A percentile compares a stretch with the other conserved stretches of the same genome.
Conservation (phyloP, 2,888 invertebrate species). For the Drosophila hamatofila region DNA sequence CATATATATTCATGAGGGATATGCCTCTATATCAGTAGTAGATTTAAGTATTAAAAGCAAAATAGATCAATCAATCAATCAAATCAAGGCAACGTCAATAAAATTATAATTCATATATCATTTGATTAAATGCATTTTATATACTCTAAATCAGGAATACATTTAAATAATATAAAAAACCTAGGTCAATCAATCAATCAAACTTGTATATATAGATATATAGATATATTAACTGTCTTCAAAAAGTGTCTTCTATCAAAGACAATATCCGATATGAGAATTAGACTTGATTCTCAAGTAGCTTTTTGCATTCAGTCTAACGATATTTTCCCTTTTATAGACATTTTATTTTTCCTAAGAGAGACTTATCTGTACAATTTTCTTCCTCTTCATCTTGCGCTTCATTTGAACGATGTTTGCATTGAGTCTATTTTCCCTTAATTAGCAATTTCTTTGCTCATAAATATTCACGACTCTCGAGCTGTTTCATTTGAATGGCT, state of each 20-base stretch:
- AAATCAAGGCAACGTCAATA: neutral
- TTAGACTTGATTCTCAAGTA: neutral
- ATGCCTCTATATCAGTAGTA: neutral
- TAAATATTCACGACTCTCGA: neutral
- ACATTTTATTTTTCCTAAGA: neutral
- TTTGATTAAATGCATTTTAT: neutral
- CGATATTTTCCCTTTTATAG: neutral
- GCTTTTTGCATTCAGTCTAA: neutral
- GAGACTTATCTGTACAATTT: neutral
- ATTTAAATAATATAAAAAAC: neutral
- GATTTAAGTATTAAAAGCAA: neutral
- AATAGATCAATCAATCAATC: neutral
- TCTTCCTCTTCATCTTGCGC: neutral
- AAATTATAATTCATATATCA: neutral
- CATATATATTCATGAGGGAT: too few species aligned
- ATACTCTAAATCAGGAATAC: neutral
- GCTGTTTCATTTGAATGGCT: constrained; percentile 1
- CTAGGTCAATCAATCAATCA: neutral
- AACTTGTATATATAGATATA: too few species aligned
- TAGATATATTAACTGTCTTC: neutral
- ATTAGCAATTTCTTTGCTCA: constrained; percentile 3
- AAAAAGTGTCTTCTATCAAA: too few species aligned
- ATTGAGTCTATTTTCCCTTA: neutral
- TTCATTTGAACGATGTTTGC: neutral
- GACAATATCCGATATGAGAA: neutral